Conservation (phyloP, 2,888 invertebrate species). For the Osmoderma eremita region DNA sequence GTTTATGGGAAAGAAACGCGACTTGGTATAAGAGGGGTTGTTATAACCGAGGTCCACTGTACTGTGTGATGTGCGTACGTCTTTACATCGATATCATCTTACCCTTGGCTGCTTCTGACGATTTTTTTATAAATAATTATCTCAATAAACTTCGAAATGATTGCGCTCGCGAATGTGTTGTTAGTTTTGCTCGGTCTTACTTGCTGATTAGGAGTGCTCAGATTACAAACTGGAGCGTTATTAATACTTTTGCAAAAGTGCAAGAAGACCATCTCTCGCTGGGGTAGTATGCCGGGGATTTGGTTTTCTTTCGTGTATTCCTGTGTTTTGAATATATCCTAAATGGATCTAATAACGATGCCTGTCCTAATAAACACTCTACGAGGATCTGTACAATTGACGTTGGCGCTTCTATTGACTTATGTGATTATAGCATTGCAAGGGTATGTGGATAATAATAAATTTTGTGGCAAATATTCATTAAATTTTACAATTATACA, state of each 20-base stretch:
- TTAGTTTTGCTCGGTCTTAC: constrained; percentile 28
- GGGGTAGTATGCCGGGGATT: too few species aligned
- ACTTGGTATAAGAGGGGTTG: too few species aligned
- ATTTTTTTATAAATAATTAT: constrained; percentile 19
- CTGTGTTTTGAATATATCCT: neutral
- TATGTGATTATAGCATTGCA: constrained; percentile 56
- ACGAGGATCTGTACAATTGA: constrained; percentile 56
- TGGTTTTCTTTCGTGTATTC: too few species aligned
- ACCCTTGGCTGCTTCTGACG: constrained; percentile 3
- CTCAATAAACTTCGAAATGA: constrained; percentile 19
- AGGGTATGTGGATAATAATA: constrained; percentile 52
- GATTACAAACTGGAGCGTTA: neutral
- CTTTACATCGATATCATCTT: constrained; percentile 1
- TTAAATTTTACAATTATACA: too few species aligned
- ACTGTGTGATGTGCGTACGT: too few species aligned
- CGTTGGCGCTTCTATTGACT: constrained; percentile 56
- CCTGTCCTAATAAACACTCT: constrained; percentile 48
- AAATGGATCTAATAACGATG: constrained; percentile 39
- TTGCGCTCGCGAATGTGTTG: constrained; percentile 12
- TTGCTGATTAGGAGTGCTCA: neutral
- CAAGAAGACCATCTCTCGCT: too few species aligned
- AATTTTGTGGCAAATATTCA: too few species aligned
- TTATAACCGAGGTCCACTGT: too few species aligned
- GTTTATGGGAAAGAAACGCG: too few species aligned
- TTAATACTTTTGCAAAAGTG: constrained; percentile 7